These are phyloP conservation scores for Psilopsiagon aymara DNA, from an alignment of 2,113 vertebrate species.

Conservation along the genomic window DNA sequence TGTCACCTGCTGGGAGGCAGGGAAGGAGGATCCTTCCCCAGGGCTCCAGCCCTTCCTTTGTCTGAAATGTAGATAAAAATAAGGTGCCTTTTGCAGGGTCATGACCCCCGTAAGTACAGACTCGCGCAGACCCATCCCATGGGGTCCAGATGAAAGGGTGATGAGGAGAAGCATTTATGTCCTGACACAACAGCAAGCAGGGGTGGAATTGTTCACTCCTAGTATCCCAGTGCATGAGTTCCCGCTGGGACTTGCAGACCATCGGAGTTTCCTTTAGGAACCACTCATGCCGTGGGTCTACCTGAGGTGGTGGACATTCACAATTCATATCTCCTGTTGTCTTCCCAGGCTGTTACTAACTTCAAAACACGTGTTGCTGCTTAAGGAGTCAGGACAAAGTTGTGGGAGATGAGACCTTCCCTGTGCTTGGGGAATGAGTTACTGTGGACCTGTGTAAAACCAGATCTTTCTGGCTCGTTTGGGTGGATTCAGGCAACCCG, in stretches of 20 bases:
- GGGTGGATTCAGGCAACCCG: not conserved
- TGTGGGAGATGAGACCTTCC: not conserved
- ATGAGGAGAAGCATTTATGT: not conserved
- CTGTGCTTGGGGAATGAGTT: not conserved
- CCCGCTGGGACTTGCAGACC: not conserved
- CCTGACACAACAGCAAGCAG: not conserved
- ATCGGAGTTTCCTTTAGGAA: not conserved
- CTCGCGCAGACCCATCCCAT: not conserved
- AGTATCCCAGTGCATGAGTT: not conserved
- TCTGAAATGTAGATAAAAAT: not conserved
- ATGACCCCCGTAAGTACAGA: accelerated
- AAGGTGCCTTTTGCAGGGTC: not conserved
- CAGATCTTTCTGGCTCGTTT: not conserved
- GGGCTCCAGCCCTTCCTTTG: not conserved
- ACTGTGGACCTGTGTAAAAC: not conserved
- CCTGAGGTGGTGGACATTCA: not conserved
- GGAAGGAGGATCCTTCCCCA: not conserved
- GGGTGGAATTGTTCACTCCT: not conserved
- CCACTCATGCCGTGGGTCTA: accelerated
- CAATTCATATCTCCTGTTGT: not conserved
- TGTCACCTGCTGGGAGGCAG: not conserved
- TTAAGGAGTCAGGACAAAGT: not conserved
- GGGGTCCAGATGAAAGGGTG: not conserved
- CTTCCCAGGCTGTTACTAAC: not conserved
- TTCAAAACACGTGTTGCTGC: not conserved